Evolutionary conservation across 2,113 vertebrate genomes (phyloP).

Genomic region (Vulpes ferrilata): DNA sequence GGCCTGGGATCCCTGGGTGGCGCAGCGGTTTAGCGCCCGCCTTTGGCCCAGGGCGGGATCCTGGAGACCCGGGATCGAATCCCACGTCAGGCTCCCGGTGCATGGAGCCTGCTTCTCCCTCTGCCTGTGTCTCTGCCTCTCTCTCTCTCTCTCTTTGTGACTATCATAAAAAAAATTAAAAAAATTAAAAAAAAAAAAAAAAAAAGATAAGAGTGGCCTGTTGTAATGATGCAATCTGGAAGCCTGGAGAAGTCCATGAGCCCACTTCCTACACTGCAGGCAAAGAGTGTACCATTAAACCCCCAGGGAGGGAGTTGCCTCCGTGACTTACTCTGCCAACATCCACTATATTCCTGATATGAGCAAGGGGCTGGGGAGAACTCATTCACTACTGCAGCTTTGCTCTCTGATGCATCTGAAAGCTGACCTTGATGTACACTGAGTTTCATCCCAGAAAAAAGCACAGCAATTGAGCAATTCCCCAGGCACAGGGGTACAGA

Average conservation of each 20-base stretch:
- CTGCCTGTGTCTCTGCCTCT: too few species aligned
- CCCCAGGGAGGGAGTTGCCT: neutral
- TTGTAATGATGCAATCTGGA: neutral
- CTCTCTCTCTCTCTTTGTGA: too few species aligned
- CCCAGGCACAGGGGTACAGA: neutral
- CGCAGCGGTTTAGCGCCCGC: too few species aligned
- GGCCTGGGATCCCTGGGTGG: too few species aligned
- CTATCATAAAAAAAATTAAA: too few species aligned
- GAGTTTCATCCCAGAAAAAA: constrained; percentile 46
- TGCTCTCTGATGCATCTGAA: constrained; percentile 2
- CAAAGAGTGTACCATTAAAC: neutral
- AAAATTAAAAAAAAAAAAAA: too few species aligned
- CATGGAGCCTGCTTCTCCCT: too few species aligned
- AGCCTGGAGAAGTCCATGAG: neutral
- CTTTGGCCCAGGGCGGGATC: too few species aligned
- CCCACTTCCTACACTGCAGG: neutral
- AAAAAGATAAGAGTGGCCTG: neutral
- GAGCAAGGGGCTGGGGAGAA: neutral
- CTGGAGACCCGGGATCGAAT: too few species aligned
- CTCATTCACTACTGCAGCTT: neutral
- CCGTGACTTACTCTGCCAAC: neutral
- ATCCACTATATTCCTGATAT: neutral
- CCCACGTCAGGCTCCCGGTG: too few species aligned
- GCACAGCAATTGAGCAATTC: neutral
- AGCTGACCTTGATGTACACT: neutral